Evolutionary conservation across 1,140 invertebrate genomes (phyloP).

Genomic region (Euglossa dilemma): DNA sequence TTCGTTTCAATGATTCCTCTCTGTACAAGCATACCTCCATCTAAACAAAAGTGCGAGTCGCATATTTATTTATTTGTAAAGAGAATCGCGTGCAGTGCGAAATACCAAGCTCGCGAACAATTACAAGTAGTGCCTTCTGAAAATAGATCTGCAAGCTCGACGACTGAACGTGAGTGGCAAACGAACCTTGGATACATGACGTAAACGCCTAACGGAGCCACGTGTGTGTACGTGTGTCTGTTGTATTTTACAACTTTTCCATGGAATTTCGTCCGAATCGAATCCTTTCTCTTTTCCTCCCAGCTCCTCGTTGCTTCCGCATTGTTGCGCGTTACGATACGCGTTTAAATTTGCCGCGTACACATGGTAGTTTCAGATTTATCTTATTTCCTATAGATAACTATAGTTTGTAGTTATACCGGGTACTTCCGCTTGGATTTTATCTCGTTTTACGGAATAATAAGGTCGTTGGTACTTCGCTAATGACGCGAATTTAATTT

Average conservation of each 20-base stretch:
- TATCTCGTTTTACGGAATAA: no score
- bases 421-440: no score
- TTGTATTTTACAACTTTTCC: constrained; percentile 26
- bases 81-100: constrained; percentile 2
- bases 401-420: background rate
- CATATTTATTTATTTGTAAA: constrained; percentile 24
- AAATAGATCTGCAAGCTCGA: constrained; percentile 57
- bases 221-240: background rate
- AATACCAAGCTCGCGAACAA: constrained; percentile 45
- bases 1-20: background rate
- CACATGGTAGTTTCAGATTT: background rate
- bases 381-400: background rate
- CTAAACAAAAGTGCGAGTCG: background rate
- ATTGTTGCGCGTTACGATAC: background rate
- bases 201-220: constrained; percentile 10
- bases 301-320: constrained; percentile 27
- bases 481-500: no score
- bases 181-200: constrained; percentile 51
- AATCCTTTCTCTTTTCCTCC: background rate
- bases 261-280: constrained; percentile 30
- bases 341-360: constrained; percentile 13
- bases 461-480: no score
- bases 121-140: constrained; percentile 41
- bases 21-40: background rate
- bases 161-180: constrained; percentile 42